These are phyloP conservation scores for Alviniconcha strummeri DNA, from an alignment of 2,888 invertebrate genomes.

Conservation along the genomic window DNA sequence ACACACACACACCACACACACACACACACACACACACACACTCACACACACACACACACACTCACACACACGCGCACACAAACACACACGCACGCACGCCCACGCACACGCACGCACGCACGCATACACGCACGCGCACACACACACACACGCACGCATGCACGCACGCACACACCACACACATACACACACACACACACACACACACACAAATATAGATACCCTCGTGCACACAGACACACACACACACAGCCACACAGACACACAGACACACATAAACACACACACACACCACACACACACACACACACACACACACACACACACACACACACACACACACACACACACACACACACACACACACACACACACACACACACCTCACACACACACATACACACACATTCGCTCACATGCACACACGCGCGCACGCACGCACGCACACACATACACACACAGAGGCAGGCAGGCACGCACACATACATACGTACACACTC, in stretches of 20 bases:
- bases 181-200: too few relatives aligned
- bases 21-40: neutral
- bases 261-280: neutral
- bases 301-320: constrained; percentile 3
- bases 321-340: constrained; percentile 3
- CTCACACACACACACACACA: neutral
- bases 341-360: constrained; percentile 15
- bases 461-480: neutral
- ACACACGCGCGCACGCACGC: neutral
- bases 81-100: too few relatives aligned
- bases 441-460: neutral
- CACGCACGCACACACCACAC: too few relatives aligned
- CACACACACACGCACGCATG: too few relatives aligned
- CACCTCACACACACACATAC: too few relatives aligned
- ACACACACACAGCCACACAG: too few relatives aligned
- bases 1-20: neutral
- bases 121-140: too few relatives aligned
- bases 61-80: neutral
- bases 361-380: neutral
- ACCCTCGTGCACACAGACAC: too few relatives aligned
- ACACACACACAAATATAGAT: too few relatives aligned
- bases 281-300: neutral
- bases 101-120: too few relatives aligned
- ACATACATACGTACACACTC: neutral
- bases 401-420: too few relatives aligned